phyloP scores from a whole-genome alignment of 2,797 vertebrate species.

The Sebastolobus alascanus region DNA sequence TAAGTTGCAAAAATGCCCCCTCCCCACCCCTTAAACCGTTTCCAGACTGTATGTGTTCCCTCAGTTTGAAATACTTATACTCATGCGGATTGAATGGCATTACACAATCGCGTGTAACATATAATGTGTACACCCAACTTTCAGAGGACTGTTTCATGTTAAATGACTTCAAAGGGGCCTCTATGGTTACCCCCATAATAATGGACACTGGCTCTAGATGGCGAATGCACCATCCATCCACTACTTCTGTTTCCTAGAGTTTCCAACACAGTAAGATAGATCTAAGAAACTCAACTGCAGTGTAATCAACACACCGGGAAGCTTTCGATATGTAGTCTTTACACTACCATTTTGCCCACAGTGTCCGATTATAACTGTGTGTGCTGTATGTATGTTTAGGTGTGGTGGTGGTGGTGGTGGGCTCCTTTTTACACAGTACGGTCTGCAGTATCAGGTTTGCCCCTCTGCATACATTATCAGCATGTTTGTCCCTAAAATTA shows the following conservation, averaged over 20 bases:
- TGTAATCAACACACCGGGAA: conserved; percentile 45
- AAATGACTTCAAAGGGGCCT: conserved; percentile 69
- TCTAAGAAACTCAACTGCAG: conserved; percentile 40
- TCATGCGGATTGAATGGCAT: conserved; percentile 64
- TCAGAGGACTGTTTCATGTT: conserved; percentile 66
- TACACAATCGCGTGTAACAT: conserved; percentile 65
- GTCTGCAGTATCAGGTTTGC: conserved; percentile 66
- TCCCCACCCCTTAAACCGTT: conserved; percentile 64
- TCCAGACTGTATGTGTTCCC: conserved; percentile 73
- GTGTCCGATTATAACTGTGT: conserved; percentile 36
- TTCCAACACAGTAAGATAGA: conserved; percentile 51
- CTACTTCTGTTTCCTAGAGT: conserved; percentile 28
- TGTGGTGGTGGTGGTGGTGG: conserved; percentile 21
- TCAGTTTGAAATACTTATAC: conserved; percentile 65
- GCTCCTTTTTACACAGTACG: conserved; percentile 37
- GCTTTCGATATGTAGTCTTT: conserved; percentile 22
- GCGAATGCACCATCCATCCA: conserved; percentile 34
- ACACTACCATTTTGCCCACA: conserved; percentile 26
- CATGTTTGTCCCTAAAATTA: conserved; percentile 80
- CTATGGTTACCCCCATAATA: conserved; percentile 64
- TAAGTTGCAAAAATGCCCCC: conserved; percentile 68
- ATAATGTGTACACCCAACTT: conserved; percentile 61
- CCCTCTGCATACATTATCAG: conserved; percentile 64
- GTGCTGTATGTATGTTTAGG: conserved; percentile 10
- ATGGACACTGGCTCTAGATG: conserved; percentile 42